Conservation (phyloP, 2,888 invertebrate genomes). For the Diadegma fenestrale region DNA sequence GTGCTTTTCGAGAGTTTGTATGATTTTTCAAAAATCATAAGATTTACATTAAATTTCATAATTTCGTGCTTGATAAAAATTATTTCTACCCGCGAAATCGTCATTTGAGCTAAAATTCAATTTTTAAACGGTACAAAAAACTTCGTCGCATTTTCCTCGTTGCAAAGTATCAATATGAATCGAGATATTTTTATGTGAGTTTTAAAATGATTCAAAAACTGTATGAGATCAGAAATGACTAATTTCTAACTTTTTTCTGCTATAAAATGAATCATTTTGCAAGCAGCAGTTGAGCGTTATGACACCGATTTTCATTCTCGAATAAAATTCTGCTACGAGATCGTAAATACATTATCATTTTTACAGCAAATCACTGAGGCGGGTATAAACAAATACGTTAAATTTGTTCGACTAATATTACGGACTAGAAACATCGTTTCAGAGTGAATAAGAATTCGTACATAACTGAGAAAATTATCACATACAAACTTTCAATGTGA, state of each 20-base stretch:
- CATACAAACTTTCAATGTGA: slow-evolving; percentile 35
- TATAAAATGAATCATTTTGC: not conserved
- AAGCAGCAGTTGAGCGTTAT: slow-evolving; percentile 1
- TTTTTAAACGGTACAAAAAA: not conserved
- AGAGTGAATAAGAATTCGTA: not conserved
- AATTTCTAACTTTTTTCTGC: not conserved
- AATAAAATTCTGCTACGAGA: not conserved
- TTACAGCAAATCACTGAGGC: not conserved
- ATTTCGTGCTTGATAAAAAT: not conserved
- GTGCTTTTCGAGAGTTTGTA: not conserved
- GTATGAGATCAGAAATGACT: not conserved
- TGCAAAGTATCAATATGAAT: not conserved
- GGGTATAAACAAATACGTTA: not conserved
- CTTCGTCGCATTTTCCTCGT: not conserved
- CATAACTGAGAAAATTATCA: not conserved
- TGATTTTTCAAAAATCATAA: not conserved
- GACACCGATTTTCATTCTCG: not conserved
- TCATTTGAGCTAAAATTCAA: not conserved
- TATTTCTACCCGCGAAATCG: not conserved
- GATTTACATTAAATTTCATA: not conserved
- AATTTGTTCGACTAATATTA: not conserved
- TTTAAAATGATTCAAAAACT: not conserved
- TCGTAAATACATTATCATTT: not conserved
- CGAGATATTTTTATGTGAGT: not conserved
- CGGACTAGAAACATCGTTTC: not conserved